phyloP scores from a whole-genome alignment of 2,113 vertebrate genomes.

The Vombatus ursinus region DNA sequence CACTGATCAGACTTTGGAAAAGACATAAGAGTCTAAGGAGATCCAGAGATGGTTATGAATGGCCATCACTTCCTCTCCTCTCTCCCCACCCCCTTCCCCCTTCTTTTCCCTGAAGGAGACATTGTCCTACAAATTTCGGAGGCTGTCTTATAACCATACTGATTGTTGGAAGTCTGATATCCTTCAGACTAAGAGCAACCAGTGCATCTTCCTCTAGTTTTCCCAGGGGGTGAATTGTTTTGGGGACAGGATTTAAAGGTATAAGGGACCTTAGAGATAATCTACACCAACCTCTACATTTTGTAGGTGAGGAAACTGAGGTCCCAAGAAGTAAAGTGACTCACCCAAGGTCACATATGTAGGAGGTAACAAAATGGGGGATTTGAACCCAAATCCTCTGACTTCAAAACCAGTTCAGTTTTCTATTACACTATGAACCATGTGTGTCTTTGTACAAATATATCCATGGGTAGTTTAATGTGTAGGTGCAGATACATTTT shows the following conservation, averaged over 20 bases:
- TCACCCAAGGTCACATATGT: not conserved
- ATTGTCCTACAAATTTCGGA: not conserved
- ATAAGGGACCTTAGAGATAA: not conserved
- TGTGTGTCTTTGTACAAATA: not conserved
- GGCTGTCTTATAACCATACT: not conserved
- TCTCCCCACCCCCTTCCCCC: no score
- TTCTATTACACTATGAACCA: not conserved
- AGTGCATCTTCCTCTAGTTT: not conserved
- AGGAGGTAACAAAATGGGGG: not conserved
- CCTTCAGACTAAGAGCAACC: not conserved
- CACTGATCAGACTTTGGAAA: not conserved
- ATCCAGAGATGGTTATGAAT: not conserved
- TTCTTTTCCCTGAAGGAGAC: not conserved
- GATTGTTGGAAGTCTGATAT: not conserved
- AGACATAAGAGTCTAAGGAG: no score
- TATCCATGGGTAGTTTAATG: not conserved
- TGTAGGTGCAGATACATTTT: not conserved
- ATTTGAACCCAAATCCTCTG: not conserved
- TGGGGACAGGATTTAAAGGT: not conserved
- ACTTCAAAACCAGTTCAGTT: not conserved
- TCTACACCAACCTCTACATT: not conserved
- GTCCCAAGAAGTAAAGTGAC: not conserved
- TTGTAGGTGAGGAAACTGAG: not conserved
- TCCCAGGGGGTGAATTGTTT: not conserved
- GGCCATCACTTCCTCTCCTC: not conserved